Percentiles rank a stretch among this genome's conserved stretches.
Conservation (phyloP, 1,140 invertebrate genomes). For the Lucilia cuprina region DNA sequence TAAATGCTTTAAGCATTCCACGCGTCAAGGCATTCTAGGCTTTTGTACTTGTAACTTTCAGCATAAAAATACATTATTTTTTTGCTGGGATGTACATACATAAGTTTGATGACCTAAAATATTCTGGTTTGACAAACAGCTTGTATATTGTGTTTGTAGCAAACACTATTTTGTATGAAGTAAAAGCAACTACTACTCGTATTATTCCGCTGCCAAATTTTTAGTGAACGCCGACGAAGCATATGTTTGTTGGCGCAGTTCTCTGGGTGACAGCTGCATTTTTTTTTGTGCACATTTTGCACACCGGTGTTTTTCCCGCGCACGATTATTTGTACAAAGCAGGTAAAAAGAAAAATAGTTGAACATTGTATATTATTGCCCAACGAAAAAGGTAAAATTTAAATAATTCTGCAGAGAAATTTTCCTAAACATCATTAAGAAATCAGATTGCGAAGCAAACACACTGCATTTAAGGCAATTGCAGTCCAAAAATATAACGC, state of each 20-base stretch:
- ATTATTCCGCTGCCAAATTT: too few species aligned
- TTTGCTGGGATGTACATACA: too few species aligned
- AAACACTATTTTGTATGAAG: too few species aligned
- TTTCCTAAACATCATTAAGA: not conserved
- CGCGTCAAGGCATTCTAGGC: too few species aligned
- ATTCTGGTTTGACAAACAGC: too few species aligned
- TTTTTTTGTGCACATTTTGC: not conserved
- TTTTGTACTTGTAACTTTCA: too few species aligned
- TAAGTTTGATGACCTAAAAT: too few species aligned
- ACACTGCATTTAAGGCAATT: not conserved
- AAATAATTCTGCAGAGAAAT: not conserved
- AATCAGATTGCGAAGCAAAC: not conserved
- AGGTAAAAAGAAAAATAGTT: not conserved
- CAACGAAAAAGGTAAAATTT: not conserved
- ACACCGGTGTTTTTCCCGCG: slow-evolving; percentile 11
- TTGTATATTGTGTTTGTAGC: too few species aligned
- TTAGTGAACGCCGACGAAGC: too few species aligned
- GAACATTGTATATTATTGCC: not conserved
- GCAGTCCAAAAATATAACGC: slow-evolving; percentile 1
- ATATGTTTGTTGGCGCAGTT: not conserved
- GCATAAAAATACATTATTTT: too few species aligned
- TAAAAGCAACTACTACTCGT: too few species aligned
- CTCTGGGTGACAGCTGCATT: slow-evolving; percentile 10
- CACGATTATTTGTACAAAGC: not conserved
- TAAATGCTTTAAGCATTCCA: too few species aligned